Evolutionary conservation across 2,797 vertebrate species (phyloP).

Genomic region (Synaphobranchus kaupii): DNA sequence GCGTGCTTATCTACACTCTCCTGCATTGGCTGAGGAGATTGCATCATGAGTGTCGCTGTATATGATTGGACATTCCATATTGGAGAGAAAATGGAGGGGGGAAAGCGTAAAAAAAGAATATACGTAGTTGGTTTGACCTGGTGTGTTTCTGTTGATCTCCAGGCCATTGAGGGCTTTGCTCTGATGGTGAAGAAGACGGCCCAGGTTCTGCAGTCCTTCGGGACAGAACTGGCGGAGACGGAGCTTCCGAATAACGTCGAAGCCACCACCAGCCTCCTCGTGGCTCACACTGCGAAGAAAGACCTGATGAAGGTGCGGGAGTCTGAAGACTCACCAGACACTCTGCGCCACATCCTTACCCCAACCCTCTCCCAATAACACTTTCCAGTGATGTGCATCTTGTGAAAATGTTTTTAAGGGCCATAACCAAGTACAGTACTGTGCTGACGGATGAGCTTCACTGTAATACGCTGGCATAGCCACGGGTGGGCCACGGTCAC

Average conservation of each 20-base stretch:
- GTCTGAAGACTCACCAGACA: not conserved
- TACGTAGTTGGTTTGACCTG: not conserved
- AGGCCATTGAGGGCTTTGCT: conserved; percentile 90
- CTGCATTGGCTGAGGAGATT: too few relatives aligned
- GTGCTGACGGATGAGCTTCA: too few relatives aligned
- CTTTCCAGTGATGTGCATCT: too few relatives aligned
- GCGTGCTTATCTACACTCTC: too few relatives aligned
- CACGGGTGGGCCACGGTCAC: too few relatives aligned
- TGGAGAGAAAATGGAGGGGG: not conserved
- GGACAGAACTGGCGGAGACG: conserved; percentile 92
- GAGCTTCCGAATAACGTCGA: conserved; percentile 91
- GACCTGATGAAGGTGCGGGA: conserved; percentile 84
- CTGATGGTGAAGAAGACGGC: conserved; percentile 94
- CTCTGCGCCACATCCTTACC: not conserved
- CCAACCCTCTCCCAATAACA: not conserved
- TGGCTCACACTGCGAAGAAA: conserved; percentile 83
- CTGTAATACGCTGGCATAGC: too few relatives aligned
- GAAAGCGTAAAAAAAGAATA: not conserved
- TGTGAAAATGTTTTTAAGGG: too few relatives aligned
- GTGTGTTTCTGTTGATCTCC: conserved; percentile 23
- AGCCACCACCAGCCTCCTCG: conserved; percentile 83
- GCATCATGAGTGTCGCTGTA: too few relatives aligned
- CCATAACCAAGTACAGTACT: too few relatives aligned
- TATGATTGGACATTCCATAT: not conserved
- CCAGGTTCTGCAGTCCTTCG: conserved; percentile 90